These are phyloP conservation scores for Phoronis australis DNA, from an alignment of 2,888 invertebrate species.

Conservation along the genomic window DNA sequence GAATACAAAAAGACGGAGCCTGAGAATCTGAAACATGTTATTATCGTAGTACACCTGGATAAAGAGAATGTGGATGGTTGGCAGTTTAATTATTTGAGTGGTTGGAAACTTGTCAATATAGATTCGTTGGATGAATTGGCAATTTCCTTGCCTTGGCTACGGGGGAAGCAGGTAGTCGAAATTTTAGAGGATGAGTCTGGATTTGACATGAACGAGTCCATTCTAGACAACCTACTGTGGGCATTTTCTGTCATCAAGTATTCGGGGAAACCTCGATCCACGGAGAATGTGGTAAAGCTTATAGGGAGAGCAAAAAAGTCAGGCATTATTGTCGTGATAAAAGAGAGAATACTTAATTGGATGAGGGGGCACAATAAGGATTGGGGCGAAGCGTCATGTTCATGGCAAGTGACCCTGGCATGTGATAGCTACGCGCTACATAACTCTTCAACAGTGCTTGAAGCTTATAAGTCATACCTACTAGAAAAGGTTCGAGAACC, in stretches of 20 bases:
- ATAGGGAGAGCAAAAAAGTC: conserved; percentile 3
- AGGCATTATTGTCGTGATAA: background rate
- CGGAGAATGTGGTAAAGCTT: conserved; percentile 12
- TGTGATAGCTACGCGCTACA: background rate
- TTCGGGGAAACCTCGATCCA: conserved; percentile 8
- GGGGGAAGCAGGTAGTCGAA: background rate
- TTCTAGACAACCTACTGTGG: no score
- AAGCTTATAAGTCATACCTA: conserved; percentile 1
- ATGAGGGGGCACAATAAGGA: background rate
- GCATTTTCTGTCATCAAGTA: conserved; percentile 22
- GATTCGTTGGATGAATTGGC: conserved; percentile 16
- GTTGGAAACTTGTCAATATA: conserved; percentile 19
- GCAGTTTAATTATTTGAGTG: background rate
- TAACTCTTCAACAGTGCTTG: background rate
- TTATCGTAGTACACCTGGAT: background rate
- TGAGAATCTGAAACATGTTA: background rate
- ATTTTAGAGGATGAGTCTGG: conserved; percentile 16
- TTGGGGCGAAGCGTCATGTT: background rate
- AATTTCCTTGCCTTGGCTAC: conserved; percentile 9
- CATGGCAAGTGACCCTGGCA: conserved; percentile 4
- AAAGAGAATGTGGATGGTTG: no score
- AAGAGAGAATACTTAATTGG: background rate
- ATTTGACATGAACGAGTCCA: no score
- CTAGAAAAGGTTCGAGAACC: background rate
- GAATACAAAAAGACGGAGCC: background rate